Percentiles rank a stretch among this genome's conserved stretches.
These are phyloP conservation scores for Cataglyphis albicans DNA, from an alignment of 2,888 invertebrate species.

Conservation along the genomic window DNA sequence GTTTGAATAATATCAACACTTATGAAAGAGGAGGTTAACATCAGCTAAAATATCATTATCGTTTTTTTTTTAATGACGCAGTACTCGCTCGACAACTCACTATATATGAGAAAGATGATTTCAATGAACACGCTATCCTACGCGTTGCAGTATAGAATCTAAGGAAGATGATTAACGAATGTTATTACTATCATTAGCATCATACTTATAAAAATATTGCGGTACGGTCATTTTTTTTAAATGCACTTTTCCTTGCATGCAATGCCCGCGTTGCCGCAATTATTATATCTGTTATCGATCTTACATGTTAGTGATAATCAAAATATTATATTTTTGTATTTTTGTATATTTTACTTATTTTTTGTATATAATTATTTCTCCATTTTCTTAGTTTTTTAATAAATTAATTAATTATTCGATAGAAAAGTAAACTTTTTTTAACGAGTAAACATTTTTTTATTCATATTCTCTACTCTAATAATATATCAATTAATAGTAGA, in stretches of 20 bases:
- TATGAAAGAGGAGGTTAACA: not conserved
- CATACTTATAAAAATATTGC: conserved; percentile 19
- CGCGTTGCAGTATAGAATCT: conserved; percentile 1
- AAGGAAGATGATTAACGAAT: conserved; percentile 53
- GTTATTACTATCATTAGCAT: conserved; percentile 50
- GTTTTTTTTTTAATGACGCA: conserved; percentile 22
- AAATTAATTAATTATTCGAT: not conserved
- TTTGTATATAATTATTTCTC: not conserved
- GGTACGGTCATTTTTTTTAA: conserved; percentile 28
- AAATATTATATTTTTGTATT: conserved; percentile 34
- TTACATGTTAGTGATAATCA: conserved; percentile 27
- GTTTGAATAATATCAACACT: conserved; percentile 13
- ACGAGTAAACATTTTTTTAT: not conserved
- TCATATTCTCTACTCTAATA: not conserved
- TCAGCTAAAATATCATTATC: not conserved
- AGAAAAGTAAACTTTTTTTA: not conserved
- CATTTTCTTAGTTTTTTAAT: not conserved
- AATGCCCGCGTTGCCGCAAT: conserved; percentile 49
- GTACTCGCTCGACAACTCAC: not conserved
- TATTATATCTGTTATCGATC: conserved; percentile 47
- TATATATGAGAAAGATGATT: conserved; percentile 14
- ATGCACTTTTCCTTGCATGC: conserved; percentile 37
- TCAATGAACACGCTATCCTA: conserved; percentile 51
- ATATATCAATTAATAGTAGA: not conserved
- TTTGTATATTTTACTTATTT: conserved; percentile 9